phyloP scores from a whole-genome alignment of 2,797 vertebrate genomes.

The Chelon labrosus region DNA sequence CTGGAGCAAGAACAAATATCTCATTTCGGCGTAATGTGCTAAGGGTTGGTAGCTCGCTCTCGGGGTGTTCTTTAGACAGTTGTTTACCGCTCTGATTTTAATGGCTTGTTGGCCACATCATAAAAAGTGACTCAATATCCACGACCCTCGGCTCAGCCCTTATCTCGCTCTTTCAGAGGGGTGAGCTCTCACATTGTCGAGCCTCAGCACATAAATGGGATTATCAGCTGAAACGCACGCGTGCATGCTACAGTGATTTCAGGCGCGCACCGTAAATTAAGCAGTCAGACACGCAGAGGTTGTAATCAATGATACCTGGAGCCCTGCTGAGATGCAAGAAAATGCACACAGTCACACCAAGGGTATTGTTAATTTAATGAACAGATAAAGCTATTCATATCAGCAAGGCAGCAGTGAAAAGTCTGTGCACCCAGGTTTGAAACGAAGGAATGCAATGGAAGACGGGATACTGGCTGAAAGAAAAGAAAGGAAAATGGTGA shows the following conservation, averaged over 20 bases:
- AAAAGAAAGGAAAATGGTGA: slow-evolving; percentile 20
- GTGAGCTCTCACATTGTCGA: slow-evolving; percentile 28
- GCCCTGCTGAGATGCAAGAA: slow-evolving; percentile 44
- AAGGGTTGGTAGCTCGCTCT: slow-evolving; percentile 59
- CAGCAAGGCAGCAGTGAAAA: slow-evolving; percentile 45
- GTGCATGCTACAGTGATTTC: slow-evolving; percentile 59
- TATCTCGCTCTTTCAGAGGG: slow-evolving; percentile 70
- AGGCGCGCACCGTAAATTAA: slow-evolving; percentile 54
- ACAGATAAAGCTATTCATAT: slow-evolving; percentile 45
- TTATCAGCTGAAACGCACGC: slow-evolving; percentile 60
- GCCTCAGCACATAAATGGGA: slow-evolving; percentile 51
- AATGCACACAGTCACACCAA: slow-evolving; percentile 30
- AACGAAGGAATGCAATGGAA: slow-evolving; percentile 11
- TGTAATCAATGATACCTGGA: slow-evolving; percentile 59
- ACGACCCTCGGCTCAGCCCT: slow-evolving; percentile 64
- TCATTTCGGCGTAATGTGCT: slow-evolving; percentile 69
- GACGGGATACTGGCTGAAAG: slow-evolving; percentile 11
- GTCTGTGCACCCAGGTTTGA: slow-evolving; percentile 32
- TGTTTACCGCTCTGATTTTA: slow-evolving; percentile 77
- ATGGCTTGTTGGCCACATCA: slow-evolving; percentile 78
- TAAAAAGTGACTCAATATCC: slow-evolving; percentile 68
- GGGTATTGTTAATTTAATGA: slow-evolving; percentile 54
- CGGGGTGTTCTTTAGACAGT: slow-evolving; percentile 68
- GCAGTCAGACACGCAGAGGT: slow-evolving; percentile 23
- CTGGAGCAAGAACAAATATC: slow-evolving; percentile 67